Conservation (phyloP, 2,797 vertebrate species). For the Falco biarmicus region DNA sequence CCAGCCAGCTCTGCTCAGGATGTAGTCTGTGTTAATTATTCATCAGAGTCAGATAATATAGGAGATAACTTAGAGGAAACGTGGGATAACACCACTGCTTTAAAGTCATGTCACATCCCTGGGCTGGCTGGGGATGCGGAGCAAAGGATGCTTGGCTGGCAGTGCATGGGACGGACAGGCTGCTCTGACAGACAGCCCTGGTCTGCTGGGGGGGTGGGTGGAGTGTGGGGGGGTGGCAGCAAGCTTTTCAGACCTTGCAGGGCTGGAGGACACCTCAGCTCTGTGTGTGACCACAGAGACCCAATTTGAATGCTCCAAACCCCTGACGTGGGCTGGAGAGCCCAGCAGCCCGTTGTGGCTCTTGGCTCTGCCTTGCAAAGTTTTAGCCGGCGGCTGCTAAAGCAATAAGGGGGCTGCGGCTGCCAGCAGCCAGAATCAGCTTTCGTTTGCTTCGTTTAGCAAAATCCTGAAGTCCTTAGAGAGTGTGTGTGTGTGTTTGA, state of each 20-base stretch:
- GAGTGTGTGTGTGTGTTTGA: rapidly evolving
- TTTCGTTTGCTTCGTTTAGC: background rate
- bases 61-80: background rate
- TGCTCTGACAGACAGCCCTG: rapidly evolving
- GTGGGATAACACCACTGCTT: background rate
- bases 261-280: background rate
- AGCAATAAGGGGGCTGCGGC: background rate
- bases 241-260: rapidly evolving
- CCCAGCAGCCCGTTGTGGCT: background rate
- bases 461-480: background rate
- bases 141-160: rapidly evolving
- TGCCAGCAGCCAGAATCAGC: background rate
- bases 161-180: background rate
- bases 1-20: background rate
- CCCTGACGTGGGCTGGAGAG: background rate
- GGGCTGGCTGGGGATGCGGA: rapidly evolving
- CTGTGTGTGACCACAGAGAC: background rate
- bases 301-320: background rate
- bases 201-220: background rate
- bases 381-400: background rate
- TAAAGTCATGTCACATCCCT: background rate
- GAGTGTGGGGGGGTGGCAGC: too few relatives aligned
- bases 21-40: background rate
- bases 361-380: background rate
- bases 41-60: background rate